phyloP scores from a whole-genome alignment of 1,140 invertebrate genomes.

The Papilio xuthus region DNA sequence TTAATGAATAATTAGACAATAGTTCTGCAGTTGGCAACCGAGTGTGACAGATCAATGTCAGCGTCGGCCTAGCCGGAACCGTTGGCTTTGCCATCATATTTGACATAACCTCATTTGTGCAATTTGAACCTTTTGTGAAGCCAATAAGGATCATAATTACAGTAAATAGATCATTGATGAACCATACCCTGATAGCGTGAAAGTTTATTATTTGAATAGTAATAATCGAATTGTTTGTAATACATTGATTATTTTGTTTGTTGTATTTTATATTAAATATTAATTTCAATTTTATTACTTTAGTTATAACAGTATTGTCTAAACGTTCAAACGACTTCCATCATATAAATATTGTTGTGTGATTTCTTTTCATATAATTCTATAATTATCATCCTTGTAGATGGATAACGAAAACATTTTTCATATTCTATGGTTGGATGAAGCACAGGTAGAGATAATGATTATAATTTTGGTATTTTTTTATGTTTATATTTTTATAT shows the following conservation, averaged over 20 bases:
- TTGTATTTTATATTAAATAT: not conserved
- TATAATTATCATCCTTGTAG: not conserved
- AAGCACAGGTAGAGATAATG: not conserved
- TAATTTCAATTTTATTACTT: not conserved
- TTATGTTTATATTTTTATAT: not conserved
- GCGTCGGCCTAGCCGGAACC: conserved; percentile 55
- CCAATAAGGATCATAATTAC: conserved; percentile 32
- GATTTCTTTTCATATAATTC: not conserved
- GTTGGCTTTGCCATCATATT: conserved; percentile 48
- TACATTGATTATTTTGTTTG: conserved; percentile 45
- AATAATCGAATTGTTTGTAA: conserved; percentile 37
- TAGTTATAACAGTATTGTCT: not conserved
- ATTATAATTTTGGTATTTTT: not conserved
- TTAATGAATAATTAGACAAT: conserved; percentile 55
- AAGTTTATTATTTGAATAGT: conserved; percentile 28
- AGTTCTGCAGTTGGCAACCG: conserved; percentile 49
- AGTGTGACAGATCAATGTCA: conserved; percentile 65
- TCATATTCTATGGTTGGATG: not conserved
- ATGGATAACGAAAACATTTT: conserved; percentile 18
- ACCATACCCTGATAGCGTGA: conserved; percentile 33
- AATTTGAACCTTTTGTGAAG: conserved; percentile 22
- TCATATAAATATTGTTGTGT: not conserved
- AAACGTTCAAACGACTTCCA: not conserved
- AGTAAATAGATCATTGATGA: conserved; percentile 35
- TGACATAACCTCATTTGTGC: not conserved